These are phyloP conservation scores for Danio choprae DNA, from an alignment of 2,797 vertebrate genomes.

Conservation along the genomic window DNA sequence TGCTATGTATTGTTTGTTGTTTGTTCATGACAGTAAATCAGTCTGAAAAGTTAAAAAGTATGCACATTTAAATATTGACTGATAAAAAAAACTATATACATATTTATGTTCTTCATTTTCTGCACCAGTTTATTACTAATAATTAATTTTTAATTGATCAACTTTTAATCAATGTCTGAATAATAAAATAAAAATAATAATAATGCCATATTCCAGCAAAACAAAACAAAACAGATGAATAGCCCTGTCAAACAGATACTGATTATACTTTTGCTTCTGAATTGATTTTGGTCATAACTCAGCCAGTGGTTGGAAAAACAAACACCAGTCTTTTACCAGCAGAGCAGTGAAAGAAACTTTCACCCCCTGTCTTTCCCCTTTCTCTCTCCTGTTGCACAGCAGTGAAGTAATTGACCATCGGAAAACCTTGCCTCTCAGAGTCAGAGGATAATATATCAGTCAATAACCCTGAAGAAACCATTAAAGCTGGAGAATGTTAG, in stretches of 20 bases:
- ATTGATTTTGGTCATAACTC: conserved; percentile 47
- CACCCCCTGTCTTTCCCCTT: conserved; percentile 40
- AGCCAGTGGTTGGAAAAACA: conserved; percentile 18
- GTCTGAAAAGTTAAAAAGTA: neutral
- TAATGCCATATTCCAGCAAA: neutral
- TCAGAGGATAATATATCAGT: conserved; percentile 66
- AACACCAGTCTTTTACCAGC: conserved; percentile 34
- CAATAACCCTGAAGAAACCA: conserved; percentile 66
- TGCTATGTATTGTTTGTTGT: no score
- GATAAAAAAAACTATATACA: no score
- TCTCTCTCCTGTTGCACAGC: conserved; percentile 57
- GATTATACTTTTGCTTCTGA: conserved; percentile 42
- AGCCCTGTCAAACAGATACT: conserved; percentile 46
- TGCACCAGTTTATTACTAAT: neutral
- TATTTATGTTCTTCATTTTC: neutral
- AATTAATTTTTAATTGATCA: neutral
- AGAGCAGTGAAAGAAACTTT: conserved; percentile 42
- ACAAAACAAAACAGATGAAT: conserved; percentile 18
- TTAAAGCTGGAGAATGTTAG: conserved; percentile 60
- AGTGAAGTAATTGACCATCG: conserved; percentile 63
- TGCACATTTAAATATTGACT: neutral
- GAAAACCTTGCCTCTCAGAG: conserved; percentile 64
- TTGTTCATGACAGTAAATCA: no score
- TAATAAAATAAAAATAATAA: neutral
- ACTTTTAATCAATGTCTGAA: neutral